Evolutionary conservation across 2,888 invertebrate genomes (phyloP).

Genomic region (Cotesia congregata): DNA sequence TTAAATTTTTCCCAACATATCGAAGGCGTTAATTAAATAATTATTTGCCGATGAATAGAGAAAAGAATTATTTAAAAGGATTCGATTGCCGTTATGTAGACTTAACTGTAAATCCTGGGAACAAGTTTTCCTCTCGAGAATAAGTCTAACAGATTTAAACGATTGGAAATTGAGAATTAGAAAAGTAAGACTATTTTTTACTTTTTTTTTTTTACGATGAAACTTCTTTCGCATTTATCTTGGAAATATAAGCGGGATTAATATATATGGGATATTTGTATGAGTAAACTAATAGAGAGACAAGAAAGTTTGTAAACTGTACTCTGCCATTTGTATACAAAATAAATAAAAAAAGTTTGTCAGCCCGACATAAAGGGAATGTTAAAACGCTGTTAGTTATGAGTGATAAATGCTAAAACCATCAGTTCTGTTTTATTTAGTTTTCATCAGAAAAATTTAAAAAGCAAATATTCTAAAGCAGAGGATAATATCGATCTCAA

Average conservation of each 20-base stretch:
- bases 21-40: not conserved
- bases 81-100: not conserved
- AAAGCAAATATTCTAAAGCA: too few relatives aligned
- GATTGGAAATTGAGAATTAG: not conserved
- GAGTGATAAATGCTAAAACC: not conserved
- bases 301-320: not conserved
- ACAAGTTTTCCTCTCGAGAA: not conserved
- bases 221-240: not conserved
- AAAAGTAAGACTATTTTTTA: not conserved
- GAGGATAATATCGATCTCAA: too few relatives aligned
- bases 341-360: not conserved
- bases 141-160: not conserved
- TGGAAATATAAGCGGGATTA: not conserved
- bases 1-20: not conserved
- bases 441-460: not conserved
- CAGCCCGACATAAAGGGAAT: not conserved
- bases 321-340: not conserved
- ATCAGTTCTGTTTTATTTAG: not conserved
- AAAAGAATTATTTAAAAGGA: not conserved
- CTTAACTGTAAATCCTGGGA: not conserved
- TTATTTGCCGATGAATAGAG: not conserved
- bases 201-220: not conserved
- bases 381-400: not conserved
- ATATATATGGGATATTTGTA: not conserved
- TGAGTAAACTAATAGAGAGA: slow-evolving; percentile 1